phyloP scores from a whole-genome alignment of 1,140 invertebrate species.

The Aplysia californica region DNA sequence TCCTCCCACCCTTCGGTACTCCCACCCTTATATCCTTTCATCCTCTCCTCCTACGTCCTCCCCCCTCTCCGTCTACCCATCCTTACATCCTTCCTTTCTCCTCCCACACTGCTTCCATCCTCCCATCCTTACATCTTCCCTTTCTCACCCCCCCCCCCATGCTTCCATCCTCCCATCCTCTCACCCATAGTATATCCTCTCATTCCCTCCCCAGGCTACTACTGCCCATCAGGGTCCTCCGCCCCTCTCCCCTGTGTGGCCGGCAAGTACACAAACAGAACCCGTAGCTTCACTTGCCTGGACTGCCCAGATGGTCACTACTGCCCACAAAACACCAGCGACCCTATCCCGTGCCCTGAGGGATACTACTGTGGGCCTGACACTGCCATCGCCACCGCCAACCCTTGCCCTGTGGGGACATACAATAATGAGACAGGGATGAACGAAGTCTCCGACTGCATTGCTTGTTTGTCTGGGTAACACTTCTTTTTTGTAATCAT shows the following conservation, averaged over 20 bases:
- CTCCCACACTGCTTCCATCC: neutral
- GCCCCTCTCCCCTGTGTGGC: constrained; percentile 48
- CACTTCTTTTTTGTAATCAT: constrained; percentile 11
- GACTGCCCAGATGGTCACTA: constrained; percentile 59
- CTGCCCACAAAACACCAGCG: constrained; percentile 51
- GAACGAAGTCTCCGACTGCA: constrained; percentile 37
- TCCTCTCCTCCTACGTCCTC: neutral
- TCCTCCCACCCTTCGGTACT: neutral
- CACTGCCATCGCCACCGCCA: constrained; percentile 18
- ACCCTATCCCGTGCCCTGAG: constrained; percentile 55
- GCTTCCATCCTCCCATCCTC: neutral
- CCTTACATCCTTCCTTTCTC: neutral
- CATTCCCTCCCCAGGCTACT: constrained; percentile 45
- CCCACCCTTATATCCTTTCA: neutral
- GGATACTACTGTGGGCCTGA: constrained; percentile 50
- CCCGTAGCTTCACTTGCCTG: constrained; percentile 42
- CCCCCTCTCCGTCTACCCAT: neutral
- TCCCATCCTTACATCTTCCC: neutral
- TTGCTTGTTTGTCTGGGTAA: constrained; percentile 57
- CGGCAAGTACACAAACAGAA: constrained; percentile 51
- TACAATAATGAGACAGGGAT: constrained; percentile 58
- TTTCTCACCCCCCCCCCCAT: neutral
- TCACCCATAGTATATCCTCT: neutral
- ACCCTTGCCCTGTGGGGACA: constrained; percentile 56
- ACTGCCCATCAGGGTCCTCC: constrained; percentile 49